phyloP scores from a whole-genome alignment of 2,888 invertebrate species.

The Caenorhabditis sulstoni region DNA sequence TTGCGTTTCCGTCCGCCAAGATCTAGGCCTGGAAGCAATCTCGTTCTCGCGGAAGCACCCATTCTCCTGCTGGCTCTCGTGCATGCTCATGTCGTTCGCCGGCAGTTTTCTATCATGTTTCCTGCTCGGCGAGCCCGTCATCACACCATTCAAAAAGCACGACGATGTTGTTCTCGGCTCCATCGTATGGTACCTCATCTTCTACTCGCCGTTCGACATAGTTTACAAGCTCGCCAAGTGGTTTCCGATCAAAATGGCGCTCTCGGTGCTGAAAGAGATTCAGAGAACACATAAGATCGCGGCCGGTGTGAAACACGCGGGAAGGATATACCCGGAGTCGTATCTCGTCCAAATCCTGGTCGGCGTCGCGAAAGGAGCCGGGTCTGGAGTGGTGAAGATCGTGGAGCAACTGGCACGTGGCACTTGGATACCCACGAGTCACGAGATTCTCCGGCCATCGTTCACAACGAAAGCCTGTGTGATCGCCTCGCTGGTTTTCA shows the following conservation, averaged over 20 bases:
- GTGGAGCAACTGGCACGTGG: conserved; percentile 95
- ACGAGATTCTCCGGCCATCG: conserved; percentile 98
- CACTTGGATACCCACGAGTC: conserved; percentile 96
- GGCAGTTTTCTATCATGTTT: conserved; percentile 94
- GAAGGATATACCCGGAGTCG: conserved; percentile 95
- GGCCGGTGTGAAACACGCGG: conserved; percentile 96
- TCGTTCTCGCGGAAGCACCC: conserved; percentile 97
- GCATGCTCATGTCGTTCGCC: conserved; percentile 97
- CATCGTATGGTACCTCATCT: conserved; percentile 88
- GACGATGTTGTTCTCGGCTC: conserved; percentile 87
- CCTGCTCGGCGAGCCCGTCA: conserved; percentile 94
- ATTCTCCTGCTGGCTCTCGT: conserved; percentile 96
- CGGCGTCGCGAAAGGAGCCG: conserved; percentile 92
- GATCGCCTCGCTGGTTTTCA: conserved; percentile 95
- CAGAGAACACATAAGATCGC: conserved; percentile 83
- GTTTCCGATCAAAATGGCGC: conserved; percentile 72
- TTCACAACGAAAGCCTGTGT: conserved; percentile 88
- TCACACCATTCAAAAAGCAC: conserved; percentile 96
- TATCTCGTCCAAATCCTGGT: conserved; percentile 95
- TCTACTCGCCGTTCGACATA: conserved; percentile 98
- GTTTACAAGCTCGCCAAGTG: conserved; percentile 90
- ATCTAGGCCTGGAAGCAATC: conserved; percentile 86
- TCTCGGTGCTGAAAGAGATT: conserved; percentile 75
- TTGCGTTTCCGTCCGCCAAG: conserved; percentile 76
- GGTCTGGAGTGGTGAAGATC: conserved; percentile 94